Evolutionary conservation across 2,888 invertebrate genomes (phyloP).

Genomic region (Resseliella maxima): DNA sequence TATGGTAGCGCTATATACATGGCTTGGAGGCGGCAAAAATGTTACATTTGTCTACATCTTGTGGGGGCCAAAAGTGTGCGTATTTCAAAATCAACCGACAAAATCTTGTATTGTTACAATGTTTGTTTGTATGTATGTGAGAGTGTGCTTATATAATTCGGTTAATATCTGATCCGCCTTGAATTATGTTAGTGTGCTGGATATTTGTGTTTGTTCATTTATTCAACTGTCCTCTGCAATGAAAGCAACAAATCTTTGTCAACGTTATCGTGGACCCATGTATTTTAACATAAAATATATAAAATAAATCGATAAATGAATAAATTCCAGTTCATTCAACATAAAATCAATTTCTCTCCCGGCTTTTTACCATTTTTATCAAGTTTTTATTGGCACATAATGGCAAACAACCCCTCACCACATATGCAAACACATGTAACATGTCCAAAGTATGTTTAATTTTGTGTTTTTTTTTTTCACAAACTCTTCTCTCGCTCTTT

Average conservation of each 20-base stretch:
- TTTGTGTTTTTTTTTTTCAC: background rate
- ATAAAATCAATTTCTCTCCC: conserved; percentile 38
- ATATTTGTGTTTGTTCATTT: background rate
- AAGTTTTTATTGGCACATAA: conserved; percentile 5
- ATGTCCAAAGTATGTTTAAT: background rate
- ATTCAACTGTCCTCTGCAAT: background rate
- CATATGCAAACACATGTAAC: conserved; percentile 10
- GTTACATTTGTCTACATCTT: background rate
- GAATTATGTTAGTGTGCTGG: conserved; percentile 10
- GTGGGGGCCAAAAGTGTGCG: background rate
- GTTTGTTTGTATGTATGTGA: too few relatives aligned
- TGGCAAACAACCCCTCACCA: background rate
- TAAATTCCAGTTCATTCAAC: conserved; percentile 34
- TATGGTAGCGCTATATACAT: background rate
- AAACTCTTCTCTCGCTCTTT: too few relatives aligned
- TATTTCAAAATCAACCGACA: conserved; percentile 5
- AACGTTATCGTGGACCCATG: background rate
- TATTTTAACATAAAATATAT: background rate
- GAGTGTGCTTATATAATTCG: background rate
- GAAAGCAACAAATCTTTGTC: background rate
- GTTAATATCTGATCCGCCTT: background rate
- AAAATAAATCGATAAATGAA: conserved; percentile 32
- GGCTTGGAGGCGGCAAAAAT: background rate
- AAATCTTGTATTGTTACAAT: too few relatives aligned
- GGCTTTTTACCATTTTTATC: conserved; percentile 21